Evolutionary conservation across 2,888 invertebrate species (phyloP), one percentile per base, ranked within the genome.

Genomic region (Myopa testacea): DNA sequence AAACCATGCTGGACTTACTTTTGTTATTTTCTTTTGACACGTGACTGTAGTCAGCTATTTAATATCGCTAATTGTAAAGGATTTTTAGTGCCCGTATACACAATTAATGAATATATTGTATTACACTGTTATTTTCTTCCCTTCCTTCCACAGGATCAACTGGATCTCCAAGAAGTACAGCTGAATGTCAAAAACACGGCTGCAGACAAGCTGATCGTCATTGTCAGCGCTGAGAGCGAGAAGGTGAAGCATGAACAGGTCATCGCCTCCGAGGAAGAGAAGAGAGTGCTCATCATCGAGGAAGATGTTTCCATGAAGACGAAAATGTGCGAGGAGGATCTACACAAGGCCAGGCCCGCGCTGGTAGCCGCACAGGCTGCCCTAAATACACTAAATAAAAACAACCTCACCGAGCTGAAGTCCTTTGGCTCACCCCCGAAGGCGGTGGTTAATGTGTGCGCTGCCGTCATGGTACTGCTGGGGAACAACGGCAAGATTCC

Each of bases 371-470:
- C 98, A 0, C 95, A 96, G 87, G 87, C 85, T 0, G 89, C 89
- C 0, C 84, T 98, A 71, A 95, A 98, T 85, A 98, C 98, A 0
- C 90, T 98, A n/a, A 98, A 98, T 86, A 98, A 98, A 90, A 95
- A 94, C 85, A 98, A 98, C 87, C 90, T 98, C 81, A 98, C 98
- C 0, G 98, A 98, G 89, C 89, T 98, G 85, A 98, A 98, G 87
- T 96, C 98, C 0, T 98, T 98, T 88, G 96, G 97, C 0, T 93
- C 96, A 10, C 98, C 98, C n/a, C 96, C 97, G 2, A 93, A 94
- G 72, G 96, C 96, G 69, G 98, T 98, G 0, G 93, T 95, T 3
- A 95, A 94, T 84, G 97, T 98, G 0, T 93, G 94, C 7, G 94
- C 95, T 2, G 97, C 97, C 7, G 97, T 98, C 3, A 92, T 97